Percentiles rank a stretch among this genome's conserved stretches.
Evolutionary conservation across 64 coral and sea anemone genomes (phyloP).

Genomic region (Montipora cactus): DNA sequence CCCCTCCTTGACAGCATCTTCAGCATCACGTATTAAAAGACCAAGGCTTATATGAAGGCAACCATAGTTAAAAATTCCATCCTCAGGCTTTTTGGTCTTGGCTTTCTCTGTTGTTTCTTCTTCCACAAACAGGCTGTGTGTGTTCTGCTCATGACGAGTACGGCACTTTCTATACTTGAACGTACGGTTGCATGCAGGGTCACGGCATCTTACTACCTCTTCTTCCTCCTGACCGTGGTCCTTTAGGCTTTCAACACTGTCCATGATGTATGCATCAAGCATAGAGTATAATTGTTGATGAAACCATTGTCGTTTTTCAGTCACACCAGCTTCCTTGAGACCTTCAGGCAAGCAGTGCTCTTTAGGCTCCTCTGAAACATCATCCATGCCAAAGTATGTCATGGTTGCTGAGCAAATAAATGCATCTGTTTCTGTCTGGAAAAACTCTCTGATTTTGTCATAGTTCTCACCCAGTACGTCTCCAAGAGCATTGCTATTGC

Average conservation of each 20-base stretch:
- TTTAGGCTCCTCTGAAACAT: neutral
- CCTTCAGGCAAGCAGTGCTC: neutral
- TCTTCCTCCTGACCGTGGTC: neutral
- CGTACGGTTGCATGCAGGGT: neutral
- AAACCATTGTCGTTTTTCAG: constrained; percentile 35
- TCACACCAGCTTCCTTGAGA: neutral
- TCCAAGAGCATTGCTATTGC: constrained; percentile 12
- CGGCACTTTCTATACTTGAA: neutral
- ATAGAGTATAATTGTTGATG: constrained; percentile 16
- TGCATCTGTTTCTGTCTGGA: constrained; percentile 49
- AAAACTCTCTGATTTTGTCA: constrained; percentile 69
- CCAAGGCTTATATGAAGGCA: constrained; percentile 50
- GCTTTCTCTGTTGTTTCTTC: too few relatives aligned
- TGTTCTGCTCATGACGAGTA: neutral
- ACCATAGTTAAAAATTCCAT: constrained; percentile 65
- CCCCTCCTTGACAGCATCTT: constrained; percentile 77
- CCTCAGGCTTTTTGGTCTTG: neutral
- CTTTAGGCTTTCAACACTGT: neutral
- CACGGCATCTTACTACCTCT: neutral
- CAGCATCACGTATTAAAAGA: constrained; percentile 58
- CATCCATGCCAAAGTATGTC: constrained; percentile 51
- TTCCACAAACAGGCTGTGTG: neutral
- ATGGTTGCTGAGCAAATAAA: constrained; percentile 49
- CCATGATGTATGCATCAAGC: constrained; percentile 56
- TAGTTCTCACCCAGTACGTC: constrained; percentile 58